Conservation (phyloP, 2,888 invertebrate species). For the Matsumyia berberina region DNA sequence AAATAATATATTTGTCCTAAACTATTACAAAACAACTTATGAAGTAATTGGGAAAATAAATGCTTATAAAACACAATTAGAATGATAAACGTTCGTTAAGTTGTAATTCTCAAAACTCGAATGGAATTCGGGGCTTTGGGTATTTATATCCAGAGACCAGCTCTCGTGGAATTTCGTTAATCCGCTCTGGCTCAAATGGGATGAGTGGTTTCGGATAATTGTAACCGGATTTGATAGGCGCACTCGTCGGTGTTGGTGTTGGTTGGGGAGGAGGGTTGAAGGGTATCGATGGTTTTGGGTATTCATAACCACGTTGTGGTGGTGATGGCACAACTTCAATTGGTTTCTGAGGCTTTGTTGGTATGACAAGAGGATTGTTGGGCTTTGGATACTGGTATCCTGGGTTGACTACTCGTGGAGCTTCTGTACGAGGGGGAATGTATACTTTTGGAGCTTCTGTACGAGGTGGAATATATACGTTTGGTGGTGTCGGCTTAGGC, state of each 20-base stretch:
- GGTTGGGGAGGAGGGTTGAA: not conserved
- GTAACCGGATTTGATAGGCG: constrained; percentile 29
- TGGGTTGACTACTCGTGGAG: too few relatives aligned
- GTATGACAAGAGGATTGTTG: not conserved
- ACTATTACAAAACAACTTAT: constrained; percentile 24
- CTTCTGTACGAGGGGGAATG: not conserved
- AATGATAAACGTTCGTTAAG: not conserved
- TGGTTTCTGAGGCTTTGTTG: constrained; percentile 1
- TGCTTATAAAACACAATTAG: constrained; percentile 1
- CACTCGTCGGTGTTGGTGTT: constrained; percentile 1
- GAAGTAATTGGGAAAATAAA: not conserved
- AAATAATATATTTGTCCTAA: constrained; percentile 24
- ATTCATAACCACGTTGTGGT: constrained; percentile 28
- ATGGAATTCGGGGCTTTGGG: constrained; percentile 44
- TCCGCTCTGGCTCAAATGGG: constrained; percentile 49
- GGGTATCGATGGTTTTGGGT: constrained; percentile 29
- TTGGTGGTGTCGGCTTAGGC: not conserved
- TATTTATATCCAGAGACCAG: constrained; percentile 47
- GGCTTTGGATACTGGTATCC: not conserved
- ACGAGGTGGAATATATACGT: not conserved
- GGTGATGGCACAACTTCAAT: not conserved
- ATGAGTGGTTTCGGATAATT: constrained; percentile 49
- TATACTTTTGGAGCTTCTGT: not conserved
- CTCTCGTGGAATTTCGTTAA: constrained; percentile 34
- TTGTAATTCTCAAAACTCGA: constrained; percentile 33